Base-by-base conservation (phyloP, 1,140 invertebrate genomes). In the Teleopsis dalmanni region DNA sequence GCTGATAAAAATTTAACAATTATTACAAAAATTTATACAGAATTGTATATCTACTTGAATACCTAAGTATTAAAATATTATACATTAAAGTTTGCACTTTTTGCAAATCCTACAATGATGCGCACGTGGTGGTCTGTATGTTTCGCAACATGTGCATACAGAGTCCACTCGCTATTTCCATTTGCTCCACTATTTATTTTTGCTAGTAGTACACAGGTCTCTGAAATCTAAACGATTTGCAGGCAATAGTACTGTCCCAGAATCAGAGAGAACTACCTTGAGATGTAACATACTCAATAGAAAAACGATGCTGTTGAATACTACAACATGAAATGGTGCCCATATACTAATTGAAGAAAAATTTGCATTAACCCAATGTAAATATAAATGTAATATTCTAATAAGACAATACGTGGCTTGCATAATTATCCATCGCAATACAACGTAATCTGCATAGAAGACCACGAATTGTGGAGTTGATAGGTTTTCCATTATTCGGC, bases 91-190 rank as follows among this genome's bases (percentile, higher is more conserved):
- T 50, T 94, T 86, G 67, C 91, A 95, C 48, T 88, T 77, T 61
- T 87, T 81, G 68, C 91, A 95, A 59, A 92, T 86, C 52, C 89
- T 76, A 72, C 91, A 95, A 67, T 95, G 91, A 72, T 93, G 89
- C 27, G 90, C 87, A 56, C 87, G 71, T 13, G 87, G 86, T 26
- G 91, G 91, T 44, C 89, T 73, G 63, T 88, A 91, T 8, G 84
- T 87, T 72, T 89, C 84, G 65, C 91, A 95, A 27, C 85, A 75
- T 13, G 81, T 81, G 65, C 91, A 95, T 8, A 90, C 80, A n/a
- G n/a, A 25, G 87, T 91, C 88, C 88, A 93, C 56, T 91, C 87
- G 58, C 80, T 81, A 64, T 77, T 74, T 65, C 79, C 81, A 62
- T 75, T 71, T 43, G 79, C 78, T 43, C 73, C 72, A 23, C n/a